Percentiles rank a stretch among this genome's conserved stretches.
phyloP scores from a whole-genome alignment of 35 echinoderm and acorn worm genomes.

The Heliocidaris tuberculata region DNA sequence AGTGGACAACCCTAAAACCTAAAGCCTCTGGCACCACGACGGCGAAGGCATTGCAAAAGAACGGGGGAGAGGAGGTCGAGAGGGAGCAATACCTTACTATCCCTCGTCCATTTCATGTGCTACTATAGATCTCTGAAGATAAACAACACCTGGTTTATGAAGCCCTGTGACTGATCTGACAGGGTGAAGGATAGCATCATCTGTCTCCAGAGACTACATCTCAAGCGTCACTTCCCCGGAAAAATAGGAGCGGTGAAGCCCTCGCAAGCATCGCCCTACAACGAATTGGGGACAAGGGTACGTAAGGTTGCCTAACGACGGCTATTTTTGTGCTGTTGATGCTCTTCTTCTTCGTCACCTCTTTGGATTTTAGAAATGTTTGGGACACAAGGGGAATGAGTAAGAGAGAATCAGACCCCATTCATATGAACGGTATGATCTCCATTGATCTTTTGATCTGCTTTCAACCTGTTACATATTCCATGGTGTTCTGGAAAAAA shows the following conservation, averaged over 20 bases:
- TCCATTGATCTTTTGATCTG: neutral
- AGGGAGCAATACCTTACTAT: neutral
- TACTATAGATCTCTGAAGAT: neutral
- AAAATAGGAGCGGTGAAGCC: neutral
- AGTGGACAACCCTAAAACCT: neutral
- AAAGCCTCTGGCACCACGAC: neutral
- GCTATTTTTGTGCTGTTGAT: neutral
- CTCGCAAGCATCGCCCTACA: neutral
- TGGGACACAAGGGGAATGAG: neutral
- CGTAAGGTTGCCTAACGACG: neutral
- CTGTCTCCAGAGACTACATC: neutral
- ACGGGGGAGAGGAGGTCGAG: neutral
- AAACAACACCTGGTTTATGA: neutral
- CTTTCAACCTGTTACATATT: neutral
- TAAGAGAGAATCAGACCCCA: neutral
- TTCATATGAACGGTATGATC: neutral
- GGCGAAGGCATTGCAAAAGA: neutral
- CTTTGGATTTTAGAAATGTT: neutral
- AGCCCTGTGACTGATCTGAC: neutral
- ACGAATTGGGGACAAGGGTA: neutral
- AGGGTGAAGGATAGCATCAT: neutral
- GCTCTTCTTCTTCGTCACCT: neutral
- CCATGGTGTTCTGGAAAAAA: no score
- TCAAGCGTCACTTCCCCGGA: neutral
- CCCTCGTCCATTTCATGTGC: no score